phyloP scores from a whole-genome alignment of 92 coral and sea anemone species.

The Isaurus tuberculatus region DNA sequence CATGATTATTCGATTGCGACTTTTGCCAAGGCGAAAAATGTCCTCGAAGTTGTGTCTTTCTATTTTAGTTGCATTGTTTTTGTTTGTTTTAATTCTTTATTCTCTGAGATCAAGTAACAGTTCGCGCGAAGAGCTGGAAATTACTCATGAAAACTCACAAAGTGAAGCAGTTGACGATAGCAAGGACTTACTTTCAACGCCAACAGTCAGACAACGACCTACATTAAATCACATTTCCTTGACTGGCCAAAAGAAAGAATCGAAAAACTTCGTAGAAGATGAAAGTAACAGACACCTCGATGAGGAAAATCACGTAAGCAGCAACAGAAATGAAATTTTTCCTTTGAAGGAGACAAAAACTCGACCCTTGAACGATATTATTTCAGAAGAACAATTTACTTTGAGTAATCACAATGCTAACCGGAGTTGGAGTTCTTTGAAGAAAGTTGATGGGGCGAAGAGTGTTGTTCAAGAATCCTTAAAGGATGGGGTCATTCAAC shows the following conservation, averaged over 20 bases:
- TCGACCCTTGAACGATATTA: not conserved
- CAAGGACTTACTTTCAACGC: not conserved
- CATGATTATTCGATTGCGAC: conserved; percentile 35
- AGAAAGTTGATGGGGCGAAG: not conserved
- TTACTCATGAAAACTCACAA: not conserved
- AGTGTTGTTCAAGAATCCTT: not conserved
- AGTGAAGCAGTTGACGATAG: not conserved
- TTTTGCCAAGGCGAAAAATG: conserved; percentile 30
- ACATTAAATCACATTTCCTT: not conserved
- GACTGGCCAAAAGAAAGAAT: not conserved
- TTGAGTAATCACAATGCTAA: not conserved
- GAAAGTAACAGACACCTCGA: not conserved
- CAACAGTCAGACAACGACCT: not conserved
- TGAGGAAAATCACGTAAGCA: not conserved
- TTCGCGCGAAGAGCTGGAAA: not conserved
- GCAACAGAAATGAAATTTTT: not conserved
- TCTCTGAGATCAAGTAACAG: not conserved
- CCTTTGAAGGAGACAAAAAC: not conserved
- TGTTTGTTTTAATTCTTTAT: conserved; percentile 13
- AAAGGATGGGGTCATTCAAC: not conserved
- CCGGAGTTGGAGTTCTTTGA: not conserved
- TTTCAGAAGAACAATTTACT: not conserved
- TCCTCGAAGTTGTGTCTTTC: conserved; percentile 10
- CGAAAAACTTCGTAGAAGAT: not conserved
- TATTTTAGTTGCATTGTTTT: not conserved